Percentiles rank a stretch among this genome's conserved stretches.
Evolutionary conservation across 2,113 vertebrate species (phyloP).

Genomic region (Callipepla squamata): DNA sequence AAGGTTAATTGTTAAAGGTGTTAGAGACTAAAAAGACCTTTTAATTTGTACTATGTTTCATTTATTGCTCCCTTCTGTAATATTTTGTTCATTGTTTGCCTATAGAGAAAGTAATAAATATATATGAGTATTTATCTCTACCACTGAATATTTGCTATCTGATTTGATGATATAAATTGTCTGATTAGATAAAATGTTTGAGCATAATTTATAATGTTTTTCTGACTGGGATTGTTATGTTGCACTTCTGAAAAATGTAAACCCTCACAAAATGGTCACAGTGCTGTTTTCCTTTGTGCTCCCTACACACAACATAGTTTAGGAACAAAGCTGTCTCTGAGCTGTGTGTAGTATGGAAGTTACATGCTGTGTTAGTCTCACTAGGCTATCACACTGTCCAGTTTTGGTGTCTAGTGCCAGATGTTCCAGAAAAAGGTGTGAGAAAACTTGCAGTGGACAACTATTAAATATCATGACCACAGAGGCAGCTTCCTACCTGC

Average conservation of each 20-base stretch:
- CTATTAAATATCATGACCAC: neutral
- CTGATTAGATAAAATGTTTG: neutral
- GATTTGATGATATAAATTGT: neutral
- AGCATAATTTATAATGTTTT: neutral
- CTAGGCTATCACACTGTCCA: neutral
- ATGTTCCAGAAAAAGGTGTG: neutral
- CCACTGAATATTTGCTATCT: neutral
- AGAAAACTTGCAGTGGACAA: neutral
- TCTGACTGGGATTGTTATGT: neutral
- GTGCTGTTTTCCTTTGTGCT: neutral
- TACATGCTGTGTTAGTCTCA: rapidly evolving
- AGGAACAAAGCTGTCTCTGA: neutral
- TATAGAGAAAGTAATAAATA: neutral
- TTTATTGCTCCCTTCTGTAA: neutral
- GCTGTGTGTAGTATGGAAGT: neutral
- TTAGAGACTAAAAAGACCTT: neutral
- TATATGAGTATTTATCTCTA: neutral
- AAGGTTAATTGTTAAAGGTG: neutral
- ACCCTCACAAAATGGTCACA: neutral
- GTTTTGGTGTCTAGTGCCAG: neutral
- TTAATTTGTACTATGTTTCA: neutral
- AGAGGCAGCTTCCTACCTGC: neutral
- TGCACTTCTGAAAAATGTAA: neutral
- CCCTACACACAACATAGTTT: neutral
- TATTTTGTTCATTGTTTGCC: neutral